Conservation (phyloP, 1,140 invertebrate species). For the Proales similis region DNA sequence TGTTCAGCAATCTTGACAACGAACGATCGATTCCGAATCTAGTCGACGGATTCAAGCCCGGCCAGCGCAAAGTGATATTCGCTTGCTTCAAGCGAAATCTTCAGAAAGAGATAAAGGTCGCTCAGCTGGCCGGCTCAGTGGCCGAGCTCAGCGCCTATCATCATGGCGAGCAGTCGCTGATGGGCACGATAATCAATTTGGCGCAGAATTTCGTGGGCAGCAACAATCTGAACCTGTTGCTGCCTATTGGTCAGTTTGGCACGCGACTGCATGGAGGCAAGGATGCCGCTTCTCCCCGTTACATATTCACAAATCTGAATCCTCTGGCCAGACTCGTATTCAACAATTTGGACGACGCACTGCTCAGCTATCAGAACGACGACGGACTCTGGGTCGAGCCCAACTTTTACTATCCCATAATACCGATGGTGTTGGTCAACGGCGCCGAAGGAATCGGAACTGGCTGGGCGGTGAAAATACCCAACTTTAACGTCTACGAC, state of each 20-base stretch:
- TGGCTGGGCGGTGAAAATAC: constrained; percentile 96
- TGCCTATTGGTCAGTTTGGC: constrained; percentile 94
- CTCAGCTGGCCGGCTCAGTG: constrained; percentile 91
- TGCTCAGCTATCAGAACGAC: constrained; percentile 80
- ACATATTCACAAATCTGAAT: constrained; percentile 86
- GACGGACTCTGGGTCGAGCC: constrained; percentile 86
- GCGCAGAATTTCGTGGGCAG: constrained; percentile 97
- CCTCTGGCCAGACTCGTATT: constrained; percentile 77
- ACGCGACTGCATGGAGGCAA: constrained; percentile 78
- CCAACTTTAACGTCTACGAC: constrained; percentile 88
- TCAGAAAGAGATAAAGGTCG: constrained; percentile 93
- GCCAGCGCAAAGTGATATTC: constrained; percentile 86
- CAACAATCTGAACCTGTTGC: constrained; percentile 92
- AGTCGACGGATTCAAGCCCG: constrained; percentile 90
- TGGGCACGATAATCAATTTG: constrained; percentile 90
- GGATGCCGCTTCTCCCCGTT: constrained; percentile 91
- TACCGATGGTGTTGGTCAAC: constrained; percentile 94
- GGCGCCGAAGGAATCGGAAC: constrained; percentile 97
- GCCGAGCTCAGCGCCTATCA: constrained; percentile 96
- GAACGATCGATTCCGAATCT: constrained; percentile 87
- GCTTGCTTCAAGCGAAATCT: constrained; percentile 95
- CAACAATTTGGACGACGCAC: constrained; percentile 76
- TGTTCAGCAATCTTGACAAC: constrained; percentile 95
- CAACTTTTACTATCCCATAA: constrained; percentile 82
- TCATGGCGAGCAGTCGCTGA: constrained; percentile 89